Evolutionary conservation across 64 coral and sea anemone genomes (phyloP).

Genomic region (Stylophora pistillata): DNA sequence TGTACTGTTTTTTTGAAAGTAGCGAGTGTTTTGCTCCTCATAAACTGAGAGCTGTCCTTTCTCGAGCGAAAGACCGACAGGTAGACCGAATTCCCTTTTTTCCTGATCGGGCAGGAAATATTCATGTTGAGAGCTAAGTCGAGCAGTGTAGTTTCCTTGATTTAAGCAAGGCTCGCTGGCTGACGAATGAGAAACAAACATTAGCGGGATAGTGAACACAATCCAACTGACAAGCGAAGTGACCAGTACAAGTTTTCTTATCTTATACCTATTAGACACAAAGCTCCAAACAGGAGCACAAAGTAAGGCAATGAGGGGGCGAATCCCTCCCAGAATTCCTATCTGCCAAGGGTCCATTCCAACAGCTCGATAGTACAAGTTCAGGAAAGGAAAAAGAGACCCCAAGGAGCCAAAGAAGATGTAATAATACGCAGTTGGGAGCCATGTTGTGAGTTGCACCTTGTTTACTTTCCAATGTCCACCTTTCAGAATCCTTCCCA

Average conservation of each 20-base stretch:
- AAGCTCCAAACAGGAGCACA: conserved; percentile 79
- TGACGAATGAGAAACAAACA: conserved; percentile 40
- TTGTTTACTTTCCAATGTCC: conserved; percentile 74
- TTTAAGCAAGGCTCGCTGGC: not conserved
- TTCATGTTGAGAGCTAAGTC: conserved; percentile 13
- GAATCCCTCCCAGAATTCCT: conserved; percentile 83
- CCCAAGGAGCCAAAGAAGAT: conserved; percentile 85
- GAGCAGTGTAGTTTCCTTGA: conserved; percentile 33
- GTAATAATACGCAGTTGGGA: conserved; percentile 81
- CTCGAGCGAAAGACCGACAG: not conserved
- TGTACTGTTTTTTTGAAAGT: not conserved
- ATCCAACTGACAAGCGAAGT: conserved; percentile 72
- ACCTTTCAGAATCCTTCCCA: conserved; percentile 18
- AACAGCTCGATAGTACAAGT: conserved; percentile 74
- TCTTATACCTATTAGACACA: conserved; percentile 69
- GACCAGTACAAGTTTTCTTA: conserved; percentile 71
- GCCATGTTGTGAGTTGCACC: conserved; percentile 65
- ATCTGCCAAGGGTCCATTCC: conserved; percentile 87
- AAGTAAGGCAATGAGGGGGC: conserved; percentile 71
- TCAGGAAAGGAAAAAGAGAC: conserved; percentile 78
- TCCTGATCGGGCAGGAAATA: not conserved
- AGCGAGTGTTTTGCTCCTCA: not conserved
- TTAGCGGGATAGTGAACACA: conserved; percentile 66
- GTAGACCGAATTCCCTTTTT: not conserved
- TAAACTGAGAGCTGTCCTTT: not conserved